Evolutionary conservation across 2,888 invertebrate species (phyloP).

Genomic region (Hydropsyche betteni): DNA sequence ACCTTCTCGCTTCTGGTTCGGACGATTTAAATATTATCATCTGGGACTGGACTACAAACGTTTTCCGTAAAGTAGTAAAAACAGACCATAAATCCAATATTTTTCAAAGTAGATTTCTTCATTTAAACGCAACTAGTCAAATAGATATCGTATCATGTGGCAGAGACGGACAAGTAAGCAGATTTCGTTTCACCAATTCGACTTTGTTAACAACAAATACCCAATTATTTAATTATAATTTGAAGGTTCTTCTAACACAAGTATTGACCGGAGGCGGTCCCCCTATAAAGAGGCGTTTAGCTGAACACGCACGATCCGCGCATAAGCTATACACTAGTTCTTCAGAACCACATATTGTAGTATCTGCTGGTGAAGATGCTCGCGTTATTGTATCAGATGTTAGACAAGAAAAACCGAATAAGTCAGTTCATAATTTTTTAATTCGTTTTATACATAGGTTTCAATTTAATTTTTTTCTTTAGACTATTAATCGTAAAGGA

Average conservation of each 20-base stretch:
- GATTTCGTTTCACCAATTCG: conserved; percentile 43
- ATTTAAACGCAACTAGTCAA: conserved; percentile 74
- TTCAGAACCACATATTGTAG: conserved; percentile 78
- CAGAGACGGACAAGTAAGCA: conserved; percentile 84
- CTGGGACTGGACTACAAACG: conserved; percentile 90
- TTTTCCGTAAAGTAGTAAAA: conserved; percentile 71
- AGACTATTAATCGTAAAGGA: conserved; percentile 69
- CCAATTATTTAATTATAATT: background rate
- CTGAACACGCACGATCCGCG: conserved; percentile 78
- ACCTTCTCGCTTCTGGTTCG: conserved; percentile 86
- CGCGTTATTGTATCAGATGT: conserved; percentile 84
- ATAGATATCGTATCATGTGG: conserved; percentile 88
- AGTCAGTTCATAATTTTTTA: conserved; percentile 56
- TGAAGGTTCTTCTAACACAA: conserved; percentile 69
- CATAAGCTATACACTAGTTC: conserved; percentile 85
- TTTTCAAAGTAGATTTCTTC: conserved; percentile 90
- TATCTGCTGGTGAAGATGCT: conserved; percentile 92
- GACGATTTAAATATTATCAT: conserved; percentile 87
- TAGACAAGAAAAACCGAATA: conserved; percentile 73
- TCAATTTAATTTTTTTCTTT: conserved; percentile 50
- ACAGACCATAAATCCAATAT: conserved; percentile 90
- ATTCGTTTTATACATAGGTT: background rate
- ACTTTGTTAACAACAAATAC: background rate
- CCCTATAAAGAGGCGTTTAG: conserved; percentile 69
- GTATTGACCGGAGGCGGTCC: conserved; percentile 65